Base-by-base conservation (phyloP, 2,888 invertebrate genomes). In the Melanostoma mellinum region DNA sequence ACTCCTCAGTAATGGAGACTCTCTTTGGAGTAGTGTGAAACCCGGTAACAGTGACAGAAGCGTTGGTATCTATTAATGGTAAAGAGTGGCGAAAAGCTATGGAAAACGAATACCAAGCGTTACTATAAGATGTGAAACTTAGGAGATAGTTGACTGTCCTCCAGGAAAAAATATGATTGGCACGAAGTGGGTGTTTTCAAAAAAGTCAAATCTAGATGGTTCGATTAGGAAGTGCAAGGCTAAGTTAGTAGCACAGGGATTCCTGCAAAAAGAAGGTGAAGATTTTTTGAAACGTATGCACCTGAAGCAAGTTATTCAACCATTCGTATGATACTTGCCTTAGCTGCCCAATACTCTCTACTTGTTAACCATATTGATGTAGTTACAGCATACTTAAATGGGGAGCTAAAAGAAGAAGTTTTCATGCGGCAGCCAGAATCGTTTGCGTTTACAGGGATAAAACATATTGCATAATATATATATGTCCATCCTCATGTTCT, bases 121-220 rank as follows among this genome's bases (percentile, higher is more conserved):
- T n/a, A n/a, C n/a, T 8, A 44, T n/a, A n/a, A 53, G 53, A 55
- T 53, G 53, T 10, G 48, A 35, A 0, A 82, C 85, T 4, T 86
- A 81, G 81, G 73, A 74, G 9, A 44, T 85, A 42, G 68, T 85
- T 32, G 79, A 86, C 35, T 63, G 32, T 69, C 38, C 56, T 74
- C 30, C 74, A 74, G 20, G 72, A 67, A 9, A 75, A 76, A 36
- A 79, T 63, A 42, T 81, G 9, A 85, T 85, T 53, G 71, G 75
- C 3, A 85, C 78, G 9, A 79, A 75, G 42, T 85, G 82, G 76
- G 79, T 82, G 0, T 86, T 81, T 53, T 33, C 72, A 4, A 52
- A 78, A 5, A 86, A 85, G 42, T 50, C 58, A 1, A 71, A 75
- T 1, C 46, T 78, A 3, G 68, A 85, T 58, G 75, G 82, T 32